Evolutionary conservation across 2,113 vertebrate species (phyloP), one percentile per base, ranked within the genome.

Genomic region (Microcebus tavaratra): DNA sequence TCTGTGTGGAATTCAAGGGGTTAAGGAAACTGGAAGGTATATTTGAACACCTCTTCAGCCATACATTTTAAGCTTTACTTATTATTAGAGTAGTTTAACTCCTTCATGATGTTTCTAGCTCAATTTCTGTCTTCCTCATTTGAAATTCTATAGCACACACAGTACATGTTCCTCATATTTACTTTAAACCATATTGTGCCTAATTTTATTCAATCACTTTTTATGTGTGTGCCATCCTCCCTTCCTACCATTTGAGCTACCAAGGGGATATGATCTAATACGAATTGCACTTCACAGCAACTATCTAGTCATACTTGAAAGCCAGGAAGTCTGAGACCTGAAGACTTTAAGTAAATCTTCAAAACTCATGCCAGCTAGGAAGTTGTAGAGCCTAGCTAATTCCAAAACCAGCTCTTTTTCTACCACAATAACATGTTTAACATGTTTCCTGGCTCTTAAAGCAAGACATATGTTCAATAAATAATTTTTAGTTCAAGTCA

Each of bases 401-500:
- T 83, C 25, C 7, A 42, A 94, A 87, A 53, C 13, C 70, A 68
- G 7, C 21, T 73, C 27, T 36, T 14, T 21, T 29, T n/a, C 18
- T 20, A 63, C 14, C 59, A 8, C 3, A 36, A 29, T 6, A 65
- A 31, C 27, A 61, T 10, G 3, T 61, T 11, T 18, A 65, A 31
- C 27, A 18, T 90, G 4, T 70, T 78, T 45, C 15, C 18, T 39
- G 50, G 21, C 23, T 55, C 21, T 75, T 89, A 73, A n/a, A 61
- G 48, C 45, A 82, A 89, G 27, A 39, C 23, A 31, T 42, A 29
- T 83, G 5, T 57, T 95, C 42, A 76, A 61, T 2, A 91, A 17
- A 55, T 48, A 89, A 39, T 15, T 57, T 96, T 90, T 85, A 82
- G 45, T 92, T 89, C 53, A 86, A 42, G 5, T 92, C 73, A n/a